phyloP scores from a whole-genome alignment of 2,888 invertebrate species.

The Hyposoter didymator region DNA sequence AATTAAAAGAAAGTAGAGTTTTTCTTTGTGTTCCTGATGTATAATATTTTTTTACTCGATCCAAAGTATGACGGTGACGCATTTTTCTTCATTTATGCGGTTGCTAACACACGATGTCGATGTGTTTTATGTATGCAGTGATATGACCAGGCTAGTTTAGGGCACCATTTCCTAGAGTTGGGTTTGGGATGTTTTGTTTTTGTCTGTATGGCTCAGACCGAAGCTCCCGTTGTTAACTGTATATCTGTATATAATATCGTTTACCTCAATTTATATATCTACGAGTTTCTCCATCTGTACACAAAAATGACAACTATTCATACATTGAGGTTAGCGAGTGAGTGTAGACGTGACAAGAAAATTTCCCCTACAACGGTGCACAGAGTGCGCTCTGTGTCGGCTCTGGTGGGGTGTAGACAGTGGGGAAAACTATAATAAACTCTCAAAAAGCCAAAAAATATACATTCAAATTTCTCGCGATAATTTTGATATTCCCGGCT shows the following conservation, averaged over 20 bases:
- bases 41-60: neutral
- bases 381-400: constrained; percentile 54
- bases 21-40: neutral
- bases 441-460: neutral
- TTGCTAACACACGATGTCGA: neutral
- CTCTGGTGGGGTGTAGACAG: constrained; percentile 39
- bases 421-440: constrained; percentile 11
- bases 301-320: constrained; percentile 33
- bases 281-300: constrained; percentile 7
- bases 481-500: neutral
- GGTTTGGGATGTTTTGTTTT: neutral
- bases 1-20: neutral
- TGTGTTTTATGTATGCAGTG: neutral
- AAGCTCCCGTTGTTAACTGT: neutral
- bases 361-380: constrained; percentile 21
- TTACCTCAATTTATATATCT: constrained; percentile 4
- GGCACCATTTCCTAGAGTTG: neutral
- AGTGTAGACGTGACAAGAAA: constrained; percentile 14
- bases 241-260: constrained; percentile 1
- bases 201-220: neutral
- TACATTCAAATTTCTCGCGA: neutral
- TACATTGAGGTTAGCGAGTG: constrained; percentile 10
- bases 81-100: neutral
- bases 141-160: neutral
- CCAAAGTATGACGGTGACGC: neutral